Base-by-base conservation (phyloP, 1,140 invertebrate genomes). In the Ceratoteleas bidentatus region DNA sequence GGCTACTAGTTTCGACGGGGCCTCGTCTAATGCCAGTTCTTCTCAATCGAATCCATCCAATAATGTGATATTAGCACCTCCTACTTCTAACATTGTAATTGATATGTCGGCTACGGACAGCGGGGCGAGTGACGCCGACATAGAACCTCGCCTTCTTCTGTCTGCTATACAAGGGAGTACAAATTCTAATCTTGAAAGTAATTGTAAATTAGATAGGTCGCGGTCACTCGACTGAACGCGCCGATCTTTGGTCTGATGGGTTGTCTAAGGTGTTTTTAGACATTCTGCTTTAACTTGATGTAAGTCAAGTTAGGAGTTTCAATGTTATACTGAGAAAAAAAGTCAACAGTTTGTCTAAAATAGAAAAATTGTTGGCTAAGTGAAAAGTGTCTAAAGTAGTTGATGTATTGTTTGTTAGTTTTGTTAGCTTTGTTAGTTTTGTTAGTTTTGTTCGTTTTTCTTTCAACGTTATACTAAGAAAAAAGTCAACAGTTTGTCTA, bases 21-120 rank as follows among this genome's bases (percentile, higher is more conserved):
- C 72, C 57, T 82, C 80, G 74, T 73, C 80, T 66, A 45, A 76
- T 75, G 70, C 81, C 65, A 80, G 76, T 82, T 75, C 78, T 81
- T 79, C 65, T 83, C 86, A 90, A 88, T 89, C 87, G 78, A 91
- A 87, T 91, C 90, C 90, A 90, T 91, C 90, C 90, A 90, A 88
- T 82, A 90, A 90, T 91, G 89, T 90, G 89, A 91, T 91, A 91
- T 88, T 88, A 89, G 86, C 85, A 78, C 83, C 85, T 84, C 86
- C 86, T 83, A 84, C 76, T 84, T 84, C 78, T 72, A 85, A 85
- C 54, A 61, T 81, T 82, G 85, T 82, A 62, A 86, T 86, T 61
- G 81, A 84, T 66, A 78, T 81, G 72, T 75, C 81, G 62, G 72
- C 70, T 32, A 62, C 83, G 60, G 64, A 57, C 49, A 64, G 15